These are phyloP conservation scores for Aspidiotus destructor DNA, from an alignment of 2,888 invertebrate species.

Conservation along the genomic window DNA sequence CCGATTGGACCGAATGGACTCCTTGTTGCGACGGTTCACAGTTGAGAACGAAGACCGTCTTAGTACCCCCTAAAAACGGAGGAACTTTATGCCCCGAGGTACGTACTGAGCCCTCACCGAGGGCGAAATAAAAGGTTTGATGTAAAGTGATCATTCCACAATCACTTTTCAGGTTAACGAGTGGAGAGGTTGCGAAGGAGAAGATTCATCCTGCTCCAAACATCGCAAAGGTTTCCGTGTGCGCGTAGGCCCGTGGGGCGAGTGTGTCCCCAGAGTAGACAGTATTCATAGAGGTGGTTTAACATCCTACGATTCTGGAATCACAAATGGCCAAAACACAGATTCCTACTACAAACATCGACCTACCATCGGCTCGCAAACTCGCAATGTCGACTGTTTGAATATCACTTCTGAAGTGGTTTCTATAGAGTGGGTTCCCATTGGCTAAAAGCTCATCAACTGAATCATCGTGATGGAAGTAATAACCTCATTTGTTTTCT, in stretches of 20 bases:
- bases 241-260: constrained; percentile 39
- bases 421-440: constrained; percentile 35
- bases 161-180: constrained; percentile 39
- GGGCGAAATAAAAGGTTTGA: not conserved
- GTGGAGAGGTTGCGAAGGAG: constrained; percentile 40
- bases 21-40: constrained; percentile 42
- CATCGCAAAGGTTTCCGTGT: constrained; percentile 36
- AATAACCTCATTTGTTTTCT: not conserved
- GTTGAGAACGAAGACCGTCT: constrained; percentile 42
- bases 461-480: not conserved
- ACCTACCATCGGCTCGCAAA: constrained; percentile 39
- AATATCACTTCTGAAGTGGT: constrained; percentile 37
- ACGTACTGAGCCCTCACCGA: not conserved
- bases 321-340: constrained; percentile 28
- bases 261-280: constrained; percentile 35
- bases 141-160: not conserved
- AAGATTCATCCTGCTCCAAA: constrained; percentile 35
- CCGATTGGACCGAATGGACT: constrained; percentile 40
- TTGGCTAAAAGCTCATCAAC: not conserved
- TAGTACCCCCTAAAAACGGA: constrained; percentile 41
- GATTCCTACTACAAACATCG: constrained; percentile 40
- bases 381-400: constrained; percentile 38
- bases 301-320: constrained; percentile 21
- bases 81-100: constrained; percentile 42
- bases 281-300: constrained; percentile 13